phyloP scores from a whole-genome alignment of 92 coral and sea anemone species.

The Pocillopora meandrina region DNA sequence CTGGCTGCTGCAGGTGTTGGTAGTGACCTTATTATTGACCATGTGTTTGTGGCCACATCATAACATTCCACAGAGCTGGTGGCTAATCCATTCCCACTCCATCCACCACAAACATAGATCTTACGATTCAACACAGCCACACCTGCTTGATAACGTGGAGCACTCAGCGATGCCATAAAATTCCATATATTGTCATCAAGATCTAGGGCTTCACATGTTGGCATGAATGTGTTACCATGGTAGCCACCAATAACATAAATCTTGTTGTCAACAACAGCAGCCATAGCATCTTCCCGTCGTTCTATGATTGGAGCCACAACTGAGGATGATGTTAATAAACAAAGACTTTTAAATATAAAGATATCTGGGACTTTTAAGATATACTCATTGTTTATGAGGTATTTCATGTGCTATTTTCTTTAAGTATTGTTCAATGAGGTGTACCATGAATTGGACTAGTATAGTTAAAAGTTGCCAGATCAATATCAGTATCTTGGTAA shows the following conservation, averaged over 20 bases:
- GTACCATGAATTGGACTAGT: neutral
- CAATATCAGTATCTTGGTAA: no score
- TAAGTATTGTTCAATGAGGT: no score
- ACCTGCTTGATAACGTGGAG: constrained; percentile 93
- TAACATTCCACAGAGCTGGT: constrained; percentile 85
- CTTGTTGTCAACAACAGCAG: constrained; percentile 81
- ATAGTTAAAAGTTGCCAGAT: neutral
- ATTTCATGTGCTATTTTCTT: no score
- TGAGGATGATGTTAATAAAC: constrained; percentile 7
- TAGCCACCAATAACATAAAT: constrained; percentile 95
- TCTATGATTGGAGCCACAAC: constrained; percentile 86
- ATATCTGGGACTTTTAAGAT: neutral
- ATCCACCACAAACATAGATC: constrained; percentile 96
- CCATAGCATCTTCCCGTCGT: constrained; percentile 96
- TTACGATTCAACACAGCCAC: constrained; percentile 82
- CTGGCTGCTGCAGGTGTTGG: constrained; percentile 97
- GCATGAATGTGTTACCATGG: constrained; percentile 78
- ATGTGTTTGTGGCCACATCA: constrained; percentile 80
- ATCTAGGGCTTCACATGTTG: constrained; percentile 89
- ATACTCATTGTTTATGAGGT: no score
- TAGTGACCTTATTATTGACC: constrained; percentile 77
- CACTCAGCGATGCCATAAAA: constrained; percentile 75
- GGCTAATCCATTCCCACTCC: constrained; percentile 92
- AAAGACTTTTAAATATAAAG: neutral
- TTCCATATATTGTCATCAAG: constrained; percentile 81